phyloP scores from a whole-genome alignment of 37 sponge, comb jelly and placozoan species.

The Ianthella basta region DNA sequence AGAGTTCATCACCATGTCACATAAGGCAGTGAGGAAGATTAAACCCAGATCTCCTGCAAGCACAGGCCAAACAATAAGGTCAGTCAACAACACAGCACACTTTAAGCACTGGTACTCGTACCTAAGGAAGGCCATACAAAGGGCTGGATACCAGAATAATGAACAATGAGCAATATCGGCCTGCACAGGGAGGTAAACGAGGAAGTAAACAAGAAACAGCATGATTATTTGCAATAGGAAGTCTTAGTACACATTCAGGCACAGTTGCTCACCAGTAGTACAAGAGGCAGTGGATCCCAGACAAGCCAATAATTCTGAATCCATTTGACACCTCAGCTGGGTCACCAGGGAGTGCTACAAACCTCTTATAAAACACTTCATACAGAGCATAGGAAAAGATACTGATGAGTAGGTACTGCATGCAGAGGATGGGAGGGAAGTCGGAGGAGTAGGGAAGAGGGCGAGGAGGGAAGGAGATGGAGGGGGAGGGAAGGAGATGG shows the following conservation, averaged over 20 bases:
- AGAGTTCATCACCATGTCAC: constrained; percentile 62
- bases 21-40: constrained; percentile 34
- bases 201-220: not conserved
- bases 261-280: constrained; percentile 53
- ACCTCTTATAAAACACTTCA: constrained; percentile 67
- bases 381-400: constrained; percentile 52
- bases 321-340: constrained; percentile 60
- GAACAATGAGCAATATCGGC: constrained; percentile 32
- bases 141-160: constrained; percentile 40
- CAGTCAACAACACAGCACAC: not conserved
- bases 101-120: not conserved
- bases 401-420: constrained; percentile 40
- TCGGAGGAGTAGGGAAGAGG: too few relatives aligned
- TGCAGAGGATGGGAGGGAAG: not conserved
- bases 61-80: not conserved
- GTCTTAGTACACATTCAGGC: not conserved
- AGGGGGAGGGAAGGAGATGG: too few relatives aligned
- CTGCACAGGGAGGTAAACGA: not conserved
- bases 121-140: constrained; percentile 50
- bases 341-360: constrained; percentile 55
- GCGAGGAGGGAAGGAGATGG: too few relatives aligned
- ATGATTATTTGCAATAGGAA: not conserved
- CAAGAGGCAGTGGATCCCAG: constrained; percentile 72
- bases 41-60: constrained; percentile 19
- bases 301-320: constrained; percentile 66